Evolutionary conservation across 2,888 invertebrate species (phyloP).

Genomic region (Oegoconia quadripuncta): DNA sequence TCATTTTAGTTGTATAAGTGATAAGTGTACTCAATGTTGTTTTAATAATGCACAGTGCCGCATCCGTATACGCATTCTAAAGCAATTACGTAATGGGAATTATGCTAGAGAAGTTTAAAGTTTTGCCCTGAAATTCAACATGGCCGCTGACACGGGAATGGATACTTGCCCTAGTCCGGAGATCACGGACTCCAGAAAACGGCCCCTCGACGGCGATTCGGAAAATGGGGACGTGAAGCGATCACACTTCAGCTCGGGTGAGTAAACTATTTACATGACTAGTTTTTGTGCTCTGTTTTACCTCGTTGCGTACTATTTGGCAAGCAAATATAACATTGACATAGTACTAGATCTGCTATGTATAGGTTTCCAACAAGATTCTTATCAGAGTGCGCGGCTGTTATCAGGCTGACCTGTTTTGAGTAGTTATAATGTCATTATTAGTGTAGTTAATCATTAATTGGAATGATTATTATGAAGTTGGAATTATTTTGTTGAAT

Average conservation of each 20-base stretch:
- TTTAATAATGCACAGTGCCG: constrained; percentile 68
- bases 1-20: constrained; percentile 70
- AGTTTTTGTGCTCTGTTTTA: constrained; percentile 39
- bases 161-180: constrained; percentile 96
- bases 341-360: constrained; percentile 54
- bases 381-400: constrained; percentile 59
- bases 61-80: constrained; percentile 64
- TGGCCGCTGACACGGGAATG: constrained; percentile 96
- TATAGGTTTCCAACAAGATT: constrained; percentile 65
- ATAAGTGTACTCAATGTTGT: constrained; percentile 67
- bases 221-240: constrained; percentile 94
- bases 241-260: constrained; percentile 95
- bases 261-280: constrained; percentile 53
- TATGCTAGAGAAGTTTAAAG: constrained; percentile 78
- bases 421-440: constrained; percentile 53
- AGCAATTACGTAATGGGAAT: constrained; percentile 79
- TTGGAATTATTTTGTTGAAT: constrained; percentile 3
- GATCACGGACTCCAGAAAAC: constrained; percentile 93
- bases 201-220: constrained; percentile 91
- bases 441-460: constrained; percentile 9
- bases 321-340: constrained; percentile 71
- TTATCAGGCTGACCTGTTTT: constrained; percentile 73
- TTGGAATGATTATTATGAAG: constrained; percentile 3
- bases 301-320: constrained; percentile 64
- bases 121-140: constrained; percentile 83